Base-by-base conservation (phyloP, 2,888 invertebrate genomes). In the Melinaea marsaeus region DNA sequence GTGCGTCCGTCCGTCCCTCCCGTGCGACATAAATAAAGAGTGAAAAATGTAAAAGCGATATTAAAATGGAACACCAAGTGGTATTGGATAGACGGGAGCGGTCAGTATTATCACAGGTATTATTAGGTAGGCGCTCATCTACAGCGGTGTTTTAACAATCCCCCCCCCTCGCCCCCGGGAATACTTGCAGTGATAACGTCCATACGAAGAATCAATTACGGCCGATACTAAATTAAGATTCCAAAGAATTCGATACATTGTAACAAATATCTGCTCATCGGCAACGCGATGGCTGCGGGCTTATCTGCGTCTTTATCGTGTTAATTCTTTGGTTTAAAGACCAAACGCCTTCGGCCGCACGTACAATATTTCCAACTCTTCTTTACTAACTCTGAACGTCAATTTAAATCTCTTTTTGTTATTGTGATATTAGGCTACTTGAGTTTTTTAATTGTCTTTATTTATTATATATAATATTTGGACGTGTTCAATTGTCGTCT, bases 121-220 rank as follows among this genome's bases (percentile, higher is more conserved):
- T 22, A 22, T 79, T 73, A 62, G 68, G 74, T 75, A 78, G 77
- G 78, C 77, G 76, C 79, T 60, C 79, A 77, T 75, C 66, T 22
- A 22, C 73, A 73, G 74, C 75, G 76, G 74, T 73, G 74, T 75
- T 72, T 73, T 78, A 80, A 75, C 75, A 75, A 78, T 76, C 7
- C 73, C 76, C 75, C 74, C 74, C 69, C 65, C 60, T 58, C 3
- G 32, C 35, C 55, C 66, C 67, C 35, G 63, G 66, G 71, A 62
- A 55, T 65, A 56, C 67, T 68, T 46, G 57, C 51, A 45, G 57
- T 60, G 60, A 60, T 54, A 61, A 61, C 67, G 56, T 48, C 64
- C 59, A 67, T 67, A 70, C 70, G 57, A 61, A 65, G 70, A 70
- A 69, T 67, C 69, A 65, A 69, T 70, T 70, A 69, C 61, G 46